A percentile compares a stretch with the other conserved stretches of the same genome.
Conservation (phyloP, 2,888 invertebrate species). For the Amphipyra tragopoginis region DNA sequence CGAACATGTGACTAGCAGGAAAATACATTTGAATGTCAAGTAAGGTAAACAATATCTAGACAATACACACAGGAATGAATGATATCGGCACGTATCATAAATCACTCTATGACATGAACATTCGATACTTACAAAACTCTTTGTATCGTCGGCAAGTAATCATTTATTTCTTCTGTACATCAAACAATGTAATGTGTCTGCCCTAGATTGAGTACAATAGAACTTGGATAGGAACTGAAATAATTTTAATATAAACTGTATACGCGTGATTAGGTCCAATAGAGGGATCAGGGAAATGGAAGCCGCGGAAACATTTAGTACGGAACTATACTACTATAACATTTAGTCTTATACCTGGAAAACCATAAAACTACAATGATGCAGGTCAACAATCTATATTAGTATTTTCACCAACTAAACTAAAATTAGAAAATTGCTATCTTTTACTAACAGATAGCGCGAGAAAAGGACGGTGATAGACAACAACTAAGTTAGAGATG, state of each 20-base stretch:
- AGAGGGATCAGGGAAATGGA: conserved; percentile 2
- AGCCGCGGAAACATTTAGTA: not conserved
- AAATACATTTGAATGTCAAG: conserved; percentile 47
- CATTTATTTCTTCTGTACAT: conserved; percentile 60
- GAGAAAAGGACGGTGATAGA: too few species aligned
- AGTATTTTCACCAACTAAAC: too few species aligned
- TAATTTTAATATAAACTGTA: conserved; percentile 50
- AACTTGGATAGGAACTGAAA: conserved; percentile 39
- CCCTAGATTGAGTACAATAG: conserved; percentile 53
- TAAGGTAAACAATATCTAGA: conserved; percentile 58
- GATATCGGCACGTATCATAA: conserved; percentile 50
- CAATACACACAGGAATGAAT: conserved; percentile 50
- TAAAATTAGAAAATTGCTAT: too few species aligned
- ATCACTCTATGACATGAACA: conserved; percentile 53
- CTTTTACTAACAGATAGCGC: too few species aligned
- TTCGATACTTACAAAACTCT: conserved; percentile 55
- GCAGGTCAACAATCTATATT: not conserved
- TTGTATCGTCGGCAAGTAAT: conserved; percentile 54
- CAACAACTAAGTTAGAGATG: too few species aligned
- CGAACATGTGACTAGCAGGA: conserved; percentile 28
- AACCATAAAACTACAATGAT: not conserved
- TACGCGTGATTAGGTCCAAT: conserved; percentile 40
- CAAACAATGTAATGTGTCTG: conserved; percentile 56
- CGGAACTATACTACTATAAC: too few species aligned
- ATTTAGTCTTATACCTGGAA: not conserved